A percentile compares a stretch with the other conserved stretches of the same genome.
phyloP scores from a whole-genome alignment of 2,888 invertebrate species.

The Laothoe populi region DNA sequence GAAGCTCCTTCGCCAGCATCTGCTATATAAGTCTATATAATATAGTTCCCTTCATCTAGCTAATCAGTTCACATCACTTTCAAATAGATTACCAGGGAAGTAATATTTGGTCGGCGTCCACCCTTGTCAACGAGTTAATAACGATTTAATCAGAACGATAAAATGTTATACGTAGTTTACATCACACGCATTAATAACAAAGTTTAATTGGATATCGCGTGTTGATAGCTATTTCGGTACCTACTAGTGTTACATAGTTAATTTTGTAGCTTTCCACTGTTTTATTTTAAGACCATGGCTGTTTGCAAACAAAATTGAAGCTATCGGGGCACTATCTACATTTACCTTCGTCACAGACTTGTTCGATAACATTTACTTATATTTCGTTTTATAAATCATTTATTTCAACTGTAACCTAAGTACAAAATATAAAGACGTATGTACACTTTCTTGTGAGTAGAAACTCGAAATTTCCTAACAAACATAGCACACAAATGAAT shows the following conservation, averaged over 20 bases:
- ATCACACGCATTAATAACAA: conserved; percentile 16
- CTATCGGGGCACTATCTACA: not conserved
- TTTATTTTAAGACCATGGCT: not conserved
- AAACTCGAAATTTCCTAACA: not conserved
- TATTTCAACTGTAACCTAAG: not conserved
- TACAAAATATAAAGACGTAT: not conserved
- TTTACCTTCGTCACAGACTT: not conserved
- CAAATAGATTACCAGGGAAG: conserved; percentile 35
- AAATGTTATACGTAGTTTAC: conserved; percentile 18
- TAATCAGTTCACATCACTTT: conserved; percentile 23
- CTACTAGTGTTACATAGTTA: conserved; percentile 16
- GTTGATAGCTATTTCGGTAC: not conserved
- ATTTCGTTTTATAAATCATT: not conserved
- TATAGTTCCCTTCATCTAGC: not conserved
- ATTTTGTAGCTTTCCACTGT: conserved; percentile 11
- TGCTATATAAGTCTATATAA: no score
- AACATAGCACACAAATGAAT: not conserved
- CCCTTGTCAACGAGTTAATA: conserved; percentile 45
- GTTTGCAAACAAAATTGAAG: not conserved
- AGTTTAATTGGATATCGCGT: conserved; percentile 26
- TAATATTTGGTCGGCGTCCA: conserved; percentile 30
- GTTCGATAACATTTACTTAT: no score
- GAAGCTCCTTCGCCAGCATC: no score
- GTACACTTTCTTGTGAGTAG: not conserved
- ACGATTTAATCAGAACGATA: conserved; percentile 21